Base-by-base conservation (phyloP, 2,888 invertebrate species). In the Noctua pronuba region DNA sequence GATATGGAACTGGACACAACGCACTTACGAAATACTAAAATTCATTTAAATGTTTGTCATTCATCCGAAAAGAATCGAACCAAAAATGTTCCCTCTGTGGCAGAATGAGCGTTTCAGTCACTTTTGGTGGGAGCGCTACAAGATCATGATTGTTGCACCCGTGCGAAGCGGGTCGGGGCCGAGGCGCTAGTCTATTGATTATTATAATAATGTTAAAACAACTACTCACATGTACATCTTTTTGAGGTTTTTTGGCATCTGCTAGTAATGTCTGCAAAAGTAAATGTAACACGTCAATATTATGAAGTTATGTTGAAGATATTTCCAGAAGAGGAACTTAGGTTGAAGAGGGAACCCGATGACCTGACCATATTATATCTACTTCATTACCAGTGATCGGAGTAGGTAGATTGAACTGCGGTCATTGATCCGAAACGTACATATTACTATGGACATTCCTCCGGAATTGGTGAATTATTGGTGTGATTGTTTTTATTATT, bases 161-260 rank as follows among this genome's bases (percentile, higher is more conserved):
- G 58, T 58, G 16, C 28, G 2, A 11, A n/a, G 11, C 13, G 13
- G 11, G 10, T 7, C n/a, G 11, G 11, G 52, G 52, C n/a, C 24
- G 58, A n/a, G 28, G 16, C 8, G 16, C 31, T 3, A 21, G 18
- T 49, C 3, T 18, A 49, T 13, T 55, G 13, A 13, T 52, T 24
- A n/a, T 28, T 13, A 28, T 38, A 38, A 31, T 31, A 2, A 60
- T 10, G 21, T 31, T 28, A 35, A 21, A 62, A 49, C 41, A 24
- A 73, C 16, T 78, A 97, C 97, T 97, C 96, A 98, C 98, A 97
- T 98, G 98, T 96, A 98, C 98, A 97, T 98, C 98, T 95, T 98
- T 98, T 94, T 98, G 98, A 90, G 98, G 98, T 95, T 98, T 98
- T 97, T 98, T 98, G 95, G 98, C 98, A 95, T 98, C 98, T 91